These are phyloP conservation scores for Coendou prehensilis DNA, from an alignment of 2,797 vertebrate species.

Conservation along the genomic window DNA sequence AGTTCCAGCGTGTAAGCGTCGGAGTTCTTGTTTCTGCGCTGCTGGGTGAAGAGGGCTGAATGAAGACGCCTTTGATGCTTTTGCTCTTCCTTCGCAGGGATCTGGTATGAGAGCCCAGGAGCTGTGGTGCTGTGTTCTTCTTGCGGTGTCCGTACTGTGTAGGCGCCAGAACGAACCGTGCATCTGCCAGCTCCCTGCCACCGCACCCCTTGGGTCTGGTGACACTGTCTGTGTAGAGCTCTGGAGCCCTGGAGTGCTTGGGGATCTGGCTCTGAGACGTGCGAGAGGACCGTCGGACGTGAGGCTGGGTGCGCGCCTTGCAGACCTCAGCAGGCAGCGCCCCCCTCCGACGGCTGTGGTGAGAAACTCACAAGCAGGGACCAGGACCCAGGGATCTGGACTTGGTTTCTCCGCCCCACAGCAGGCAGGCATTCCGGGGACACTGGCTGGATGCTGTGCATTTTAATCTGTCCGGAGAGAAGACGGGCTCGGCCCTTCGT, in stretches of 20 bases:
- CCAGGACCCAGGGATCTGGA: not conserved
- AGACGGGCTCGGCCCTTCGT: not conserved
- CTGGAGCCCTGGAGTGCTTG: not conserved
- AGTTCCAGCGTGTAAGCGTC: not conserved
- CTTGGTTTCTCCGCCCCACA: not conserved
- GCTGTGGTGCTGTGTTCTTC: conserved; percentile 62
- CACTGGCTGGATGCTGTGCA: not conserved
- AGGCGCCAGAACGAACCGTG: conserved; percentile 69
- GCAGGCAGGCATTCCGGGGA: not conserved
- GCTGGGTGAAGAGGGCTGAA: conserved; percentile 50
- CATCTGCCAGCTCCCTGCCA: conserved; percentile 58
- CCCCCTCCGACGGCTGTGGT: not conserved
- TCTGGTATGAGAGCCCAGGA: conserved; percentile 70
- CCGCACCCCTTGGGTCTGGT: no score
- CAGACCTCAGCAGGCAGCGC: conserved; percentile 59
- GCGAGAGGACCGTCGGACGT: conserved; percentile 70
- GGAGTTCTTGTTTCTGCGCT: not conserved
- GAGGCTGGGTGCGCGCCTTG: conserved; percentile 75
- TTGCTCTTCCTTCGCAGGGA: conserved; percentile 68
- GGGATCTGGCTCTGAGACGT: conserved; percentile 69
- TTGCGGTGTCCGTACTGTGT: conserved; percentile 17
- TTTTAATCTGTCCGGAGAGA: not conserved
- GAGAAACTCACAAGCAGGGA: not conserved
- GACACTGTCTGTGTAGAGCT: not conserved
- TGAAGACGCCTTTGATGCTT: conserved; percentile 47